Evolutionary conservation across 1,140 invertebrate species (phyloP).

Genomic region (Aphaenogaster rudis): DNA sequence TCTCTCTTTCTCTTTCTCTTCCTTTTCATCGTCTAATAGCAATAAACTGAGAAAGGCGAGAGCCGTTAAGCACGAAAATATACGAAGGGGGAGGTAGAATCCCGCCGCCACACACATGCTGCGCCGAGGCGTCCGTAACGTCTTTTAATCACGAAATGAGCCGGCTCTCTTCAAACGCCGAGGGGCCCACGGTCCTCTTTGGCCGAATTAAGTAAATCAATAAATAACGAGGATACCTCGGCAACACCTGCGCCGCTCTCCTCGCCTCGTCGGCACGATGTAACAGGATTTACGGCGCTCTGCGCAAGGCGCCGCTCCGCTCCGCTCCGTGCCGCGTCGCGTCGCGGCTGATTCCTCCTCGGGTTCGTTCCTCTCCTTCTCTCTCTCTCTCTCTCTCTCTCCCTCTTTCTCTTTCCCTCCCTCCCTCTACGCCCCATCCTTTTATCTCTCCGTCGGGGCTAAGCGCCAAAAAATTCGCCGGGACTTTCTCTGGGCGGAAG

Average conservation of each 20-base stretch:
- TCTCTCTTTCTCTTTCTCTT: conserved; percentile 24
- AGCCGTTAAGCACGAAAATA: conserved; percentile 85
- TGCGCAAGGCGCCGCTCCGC: conserved; percentile 66
- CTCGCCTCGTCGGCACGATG: conserved; percentile 74
- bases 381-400: background rate
- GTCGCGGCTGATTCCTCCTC: conserved; percentile 63
- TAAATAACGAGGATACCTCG: conserved; percentile 85
- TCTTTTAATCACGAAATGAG: conserved; percentile 87
- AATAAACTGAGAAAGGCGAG: conserved; percentile 83
- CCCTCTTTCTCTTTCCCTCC: background rate
- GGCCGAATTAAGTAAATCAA: conserved; percentile 87
- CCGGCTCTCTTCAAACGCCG: conserved; percentile 83
- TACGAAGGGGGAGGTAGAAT: conserved; percentile 67
- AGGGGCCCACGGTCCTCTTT: conserved; percentile 81
- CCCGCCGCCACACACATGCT: conserved; percentile 84
- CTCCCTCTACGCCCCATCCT: background rate
- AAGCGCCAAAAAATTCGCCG: conserved; percentile 61
- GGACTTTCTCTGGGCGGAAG: conserved; percentile 57
- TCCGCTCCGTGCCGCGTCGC: conserved; percentile 41
- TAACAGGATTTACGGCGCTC: conserved; percentile 75
- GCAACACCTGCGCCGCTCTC: conserved; percentile 83
- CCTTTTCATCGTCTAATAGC: conserved; percentile 76
- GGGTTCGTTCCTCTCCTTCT: background rate
- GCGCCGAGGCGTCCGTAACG: conserved; percentile 85
- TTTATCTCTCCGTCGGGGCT: conserved; percentile 37